A percentile compares a stretch with the other conserved stretches of the same genome.
Conservation (phyloP, 2,888 invertebrate genomes). For the Drosophila neotestacea region DNA sequence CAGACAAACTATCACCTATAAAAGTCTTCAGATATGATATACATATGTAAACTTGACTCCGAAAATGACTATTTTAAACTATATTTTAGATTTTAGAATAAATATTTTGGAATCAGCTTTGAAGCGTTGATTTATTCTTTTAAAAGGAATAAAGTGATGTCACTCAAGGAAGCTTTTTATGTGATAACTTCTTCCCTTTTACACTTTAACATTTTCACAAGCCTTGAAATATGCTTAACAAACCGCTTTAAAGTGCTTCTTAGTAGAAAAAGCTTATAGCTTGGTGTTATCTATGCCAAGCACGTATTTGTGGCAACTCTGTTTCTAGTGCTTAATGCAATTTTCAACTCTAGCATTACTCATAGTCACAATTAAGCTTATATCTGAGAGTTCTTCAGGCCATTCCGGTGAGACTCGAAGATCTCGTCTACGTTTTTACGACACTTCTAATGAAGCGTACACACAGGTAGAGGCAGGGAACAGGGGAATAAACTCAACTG, state of each 20-base stretch:
- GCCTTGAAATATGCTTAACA: background rate
- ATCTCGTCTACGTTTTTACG: constrained; percentile 49
- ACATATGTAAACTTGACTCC: background rate
- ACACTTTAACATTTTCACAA: background rate
- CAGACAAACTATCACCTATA: too few species aligned
- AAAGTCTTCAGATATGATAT: background rate
- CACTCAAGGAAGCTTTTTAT: too few species aligned
- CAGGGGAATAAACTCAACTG: constrained; percentile 36
- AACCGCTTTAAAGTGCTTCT: background rate
- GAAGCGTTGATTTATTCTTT: too few species aligned
- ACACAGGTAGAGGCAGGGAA: constrained; percentile 27
- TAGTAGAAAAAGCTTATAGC: constrained; percentile 2
- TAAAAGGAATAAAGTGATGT: too few species aligned
- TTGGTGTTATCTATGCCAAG: constrained; percentile 33
- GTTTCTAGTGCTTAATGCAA: constrained; percentile 36
- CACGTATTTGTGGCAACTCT: constrained; percentile 40
- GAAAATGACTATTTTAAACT: background rate
- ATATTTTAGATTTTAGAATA: too few species aligned
- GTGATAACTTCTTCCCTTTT: too few species aligned
- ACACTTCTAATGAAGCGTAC: constrained; percentile 64
- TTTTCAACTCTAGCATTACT: constrained; percentile 26
- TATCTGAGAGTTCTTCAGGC: constrained; percentile 21
- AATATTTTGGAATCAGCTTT: too few species aligned
- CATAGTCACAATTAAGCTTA: constrained; percentile 44
- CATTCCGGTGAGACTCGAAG: constrained; percentile 22